Evolutionary conservation across 2,888 invertebrate species (phyloP).

Genomic region (Diloba caeruleocephala): DNA sequence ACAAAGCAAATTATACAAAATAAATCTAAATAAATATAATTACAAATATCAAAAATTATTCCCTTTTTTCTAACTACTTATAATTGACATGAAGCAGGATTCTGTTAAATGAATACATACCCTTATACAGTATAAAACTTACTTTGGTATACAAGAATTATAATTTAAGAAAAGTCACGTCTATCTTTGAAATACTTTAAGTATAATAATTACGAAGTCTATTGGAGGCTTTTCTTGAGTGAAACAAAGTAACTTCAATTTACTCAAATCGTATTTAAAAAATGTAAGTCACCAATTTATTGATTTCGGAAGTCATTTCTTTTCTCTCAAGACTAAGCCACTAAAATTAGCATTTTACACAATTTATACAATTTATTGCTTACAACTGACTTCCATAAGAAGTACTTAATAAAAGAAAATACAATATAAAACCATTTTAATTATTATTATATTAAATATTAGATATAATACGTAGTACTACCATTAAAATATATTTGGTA

Average conservation of each 20-base stretch:
- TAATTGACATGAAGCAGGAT: conserved; percentile 88
- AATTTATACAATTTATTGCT: conserved; percentile 53
- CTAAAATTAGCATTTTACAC: conserved; percentile 7
- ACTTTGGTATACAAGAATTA: conserved; percentile 69
- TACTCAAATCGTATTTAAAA: background rate
- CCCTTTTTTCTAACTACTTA: conserved; percentile 76
- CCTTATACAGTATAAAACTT: conserved; percentile 57
- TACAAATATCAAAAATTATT: conserved; percentile 71
- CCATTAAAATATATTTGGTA: conserved; percentile 71
- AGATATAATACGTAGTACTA: conserved; percentile 36
- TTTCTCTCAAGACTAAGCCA: conserved; percentile 20
- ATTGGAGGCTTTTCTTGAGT: conserved; percentile 5
- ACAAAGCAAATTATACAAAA: conserved; percentile 59
- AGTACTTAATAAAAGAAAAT: conserved; percentile 35
- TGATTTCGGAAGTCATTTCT: background rate
- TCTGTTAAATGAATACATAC: conserved; percentile 63
- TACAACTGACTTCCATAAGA: conserved; percentile 40
- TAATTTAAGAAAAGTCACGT: conserved; percentile 52
- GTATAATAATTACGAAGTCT: conserved; percentile 29
- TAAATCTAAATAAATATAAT: conserved; percentile 64
- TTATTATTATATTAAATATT: conserved; percentile 39
- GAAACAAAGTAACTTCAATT: conserved; percentile 1
- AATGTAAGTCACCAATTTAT: background rate
- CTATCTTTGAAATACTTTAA: conserved; percentile 48
- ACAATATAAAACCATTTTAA: conserved; percentile 24